phyloP scores from a whole-genome alignment of 2,888 invertebrate genomes.

The Leptopilina myrica region DNA sequence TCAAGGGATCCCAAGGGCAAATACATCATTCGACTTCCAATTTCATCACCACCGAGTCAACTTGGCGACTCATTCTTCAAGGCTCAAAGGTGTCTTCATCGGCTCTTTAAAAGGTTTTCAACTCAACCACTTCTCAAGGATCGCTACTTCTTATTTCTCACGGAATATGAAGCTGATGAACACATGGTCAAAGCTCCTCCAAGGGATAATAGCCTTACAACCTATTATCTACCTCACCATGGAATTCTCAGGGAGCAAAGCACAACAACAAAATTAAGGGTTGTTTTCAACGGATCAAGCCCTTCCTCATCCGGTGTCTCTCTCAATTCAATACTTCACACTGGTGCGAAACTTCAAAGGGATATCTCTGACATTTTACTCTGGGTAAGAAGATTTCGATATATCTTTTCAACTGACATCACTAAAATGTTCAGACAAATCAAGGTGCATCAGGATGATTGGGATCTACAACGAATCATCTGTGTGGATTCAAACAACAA shows the following conservation, averaged over 20 bases:
- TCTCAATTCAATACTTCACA: not conserved
- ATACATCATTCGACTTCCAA: not conserved
- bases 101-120: not conserved
- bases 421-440: not conserved
- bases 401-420: conserved; percentile 3
- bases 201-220: not conserved
- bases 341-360: not conserved
- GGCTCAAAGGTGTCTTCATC: conserved; percentile 1
- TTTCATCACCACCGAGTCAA: not conserved
- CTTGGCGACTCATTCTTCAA: not conserved
- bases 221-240: not conserved
- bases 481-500: not conserved
- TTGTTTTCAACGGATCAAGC: not conserved
- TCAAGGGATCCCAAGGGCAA: too few relatives aligned
- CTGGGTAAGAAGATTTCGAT: not conserved
- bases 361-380: not conserved
- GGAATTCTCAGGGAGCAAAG: not conserved
- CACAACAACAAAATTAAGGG: not conserved
- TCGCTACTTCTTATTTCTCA: not conserved
- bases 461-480: not conserved
- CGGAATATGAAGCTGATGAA: not conserved
- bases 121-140: not conserved
- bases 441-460: not conserved
- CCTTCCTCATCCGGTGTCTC: not conserved
- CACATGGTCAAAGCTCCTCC: not conserved